Conservation (phyloP, 2,113 vertebrate genomes). For the Ibidorhyncha struthersii region DNA sequence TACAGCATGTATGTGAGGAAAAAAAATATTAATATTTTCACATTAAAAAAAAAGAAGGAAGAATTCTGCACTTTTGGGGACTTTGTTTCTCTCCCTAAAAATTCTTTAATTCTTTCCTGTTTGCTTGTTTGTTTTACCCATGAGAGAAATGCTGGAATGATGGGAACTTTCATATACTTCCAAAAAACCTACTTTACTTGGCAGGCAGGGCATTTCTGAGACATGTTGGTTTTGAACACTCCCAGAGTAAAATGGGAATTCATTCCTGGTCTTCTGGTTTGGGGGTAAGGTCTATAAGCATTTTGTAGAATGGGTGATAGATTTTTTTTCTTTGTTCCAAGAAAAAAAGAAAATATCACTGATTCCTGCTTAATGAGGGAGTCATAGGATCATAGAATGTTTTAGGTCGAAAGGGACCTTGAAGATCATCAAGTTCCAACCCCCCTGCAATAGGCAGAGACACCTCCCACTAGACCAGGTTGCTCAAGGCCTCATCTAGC, state of each 20-base stretch:
- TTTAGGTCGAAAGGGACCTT: too few species aligned
- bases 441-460: too few species aligned
- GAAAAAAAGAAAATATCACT: background rate
- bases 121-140: background rate
- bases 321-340: rapidly evolving
- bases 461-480: too few species aligned
- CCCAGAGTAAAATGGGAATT: background rate
- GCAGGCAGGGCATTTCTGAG: background rate
- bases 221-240: background rate
- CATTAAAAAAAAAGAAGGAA: background rate
- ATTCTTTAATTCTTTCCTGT: background rate
- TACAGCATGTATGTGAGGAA: background rate
- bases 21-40: background rate
- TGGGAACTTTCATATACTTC: background rate
- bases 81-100: background rate
- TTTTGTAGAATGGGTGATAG: background rate
- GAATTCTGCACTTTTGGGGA: background rate
- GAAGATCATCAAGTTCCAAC: too few species aligned
- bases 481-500: too few species aligned
- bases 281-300: background rate
- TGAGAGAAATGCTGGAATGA: background rate
- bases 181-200: background rate
- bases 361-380: background rate
- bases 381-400: too few species aligned
- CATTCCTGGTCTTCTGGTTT: background rate